Conservation (phyloP, 2,797 vertebrate genomes). For the Nyctibius grandis region DNA sequence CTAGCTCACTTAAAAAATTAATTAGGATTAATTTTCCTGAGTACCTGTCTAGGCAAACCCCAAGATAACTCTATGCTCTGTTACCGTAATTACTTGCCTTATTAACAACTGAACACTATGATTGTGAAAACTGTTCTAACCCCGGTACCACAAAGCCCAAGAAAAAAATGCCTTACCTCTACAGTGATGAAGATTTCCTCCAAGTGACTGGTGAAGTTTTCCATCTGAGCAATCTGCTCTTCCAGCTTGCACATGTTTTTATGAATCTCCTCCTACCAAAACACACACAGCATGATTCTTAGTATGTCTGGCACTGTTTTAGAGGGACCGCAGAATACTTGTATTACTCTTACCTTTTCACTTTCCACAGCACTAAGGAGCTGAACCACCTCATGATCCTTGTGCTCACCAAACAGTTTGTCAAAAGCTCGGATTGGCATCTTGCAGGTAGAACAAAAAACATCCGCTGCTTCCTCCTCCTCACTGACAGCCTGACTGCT, state of each 20-base stretch:
- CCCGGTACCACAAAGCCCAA: background rate
- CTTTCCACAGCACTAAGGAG: conserved; percentile 63
- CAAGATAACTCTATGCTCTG: background rate
- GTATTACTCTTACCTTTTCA: conserved; percentile 71
- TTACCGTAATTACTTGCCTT: background rate
- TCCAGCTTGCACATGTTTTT: conserved; percentile 80
- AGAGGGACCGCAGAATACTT: background rate
- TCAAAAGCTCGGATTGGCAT: conserved; percentile 62
- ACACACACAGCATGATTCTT: background rate
- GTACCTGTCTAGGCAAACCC: background rate
- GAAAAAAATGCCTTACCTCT: conserved; percentile 78
- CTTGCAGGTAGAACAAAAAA: conserved; percentile 79
- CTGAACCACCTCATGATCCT: conserved; percentile 71
- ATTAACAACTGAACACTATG: background rate
- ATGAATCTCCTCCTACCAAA: conserved; percentile 77
- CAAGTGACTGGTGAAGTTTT: conserved; percentile 90
- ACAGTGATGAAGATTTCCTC: conserved; percentile 98
- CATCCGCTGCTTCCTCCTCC: conserved; percentile 60
- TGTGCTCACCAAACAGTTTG: conserved; percentile 62
- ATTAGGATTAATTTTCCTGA: background rate
- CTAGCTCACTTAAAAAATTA: background rate
- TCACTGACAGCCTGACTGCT: conserved; percentile 49
- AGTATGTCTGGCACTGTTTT: background rate
- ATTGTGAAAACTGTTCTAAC: background rate
- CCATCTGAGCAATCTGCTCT: conserved; percentile 88